Base-by-base conservation (phyloP, 1,140 invertebrate species). In the Acromyrmex charruanus region DNA sequence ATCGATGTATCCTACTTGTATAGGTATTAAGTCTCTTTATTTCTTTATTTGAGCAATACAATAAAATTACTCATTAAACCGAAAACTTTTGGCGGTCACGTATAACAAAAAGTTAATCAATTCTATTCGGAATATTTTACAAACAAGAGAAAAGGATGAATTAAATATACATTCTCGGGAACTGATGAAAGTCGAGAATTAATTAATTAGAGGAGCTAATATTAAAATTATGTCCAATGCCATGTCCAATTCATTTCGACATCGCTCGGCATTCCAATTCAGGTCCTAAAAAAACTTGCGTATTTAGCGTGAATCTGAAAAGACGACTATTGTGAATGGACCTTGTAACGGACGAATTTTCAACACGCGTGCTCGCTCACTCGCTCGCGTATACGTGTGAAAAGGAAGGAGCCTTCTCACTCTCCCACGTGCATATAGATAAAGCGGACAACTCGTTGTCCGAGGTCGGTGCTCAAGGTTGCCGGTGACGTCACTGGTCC, bases 381-480 rank as follows among this genome's bases (percentile, higher is more conserved):
- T 74, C 21, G 80, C 69, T 65, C 81, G 25, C 63, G 84, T 86
- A 88, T 88, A 87, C 88, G 89, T 88, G 89, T 77, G 77, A 88
- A 86, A 75, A 82, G 55, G 84, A 88, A 89, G 61, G 63, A 82
- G 87, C 77, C 61, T 89, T 72, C 69, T 69, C 69, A 35, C 69
- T 89, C 88, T 75, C 55, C 86, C 85, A 87, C 89, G 88, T 92
- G 91, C 90, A 93, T 88, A 90, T 90, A 91, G 90, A 91, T 91
- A 91, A 91, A 91, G 68, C 87, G 77, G 89, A 81, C 87, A 91
- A 92, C 93, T 93, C 93, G 91, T 94, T 94, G 92, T 93, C 93
- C 94, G 93, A 95, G 94, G 94, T 94, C 94, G 94, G 92, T 91
- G 92, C 93, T 94, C 94, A 95, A 95, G 94, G 94, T 94, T 94